Evolutionary conservation across 2,113 vertebrate genomes (phyloP).

Genomic region (Phasianus colchicus): DNA sequence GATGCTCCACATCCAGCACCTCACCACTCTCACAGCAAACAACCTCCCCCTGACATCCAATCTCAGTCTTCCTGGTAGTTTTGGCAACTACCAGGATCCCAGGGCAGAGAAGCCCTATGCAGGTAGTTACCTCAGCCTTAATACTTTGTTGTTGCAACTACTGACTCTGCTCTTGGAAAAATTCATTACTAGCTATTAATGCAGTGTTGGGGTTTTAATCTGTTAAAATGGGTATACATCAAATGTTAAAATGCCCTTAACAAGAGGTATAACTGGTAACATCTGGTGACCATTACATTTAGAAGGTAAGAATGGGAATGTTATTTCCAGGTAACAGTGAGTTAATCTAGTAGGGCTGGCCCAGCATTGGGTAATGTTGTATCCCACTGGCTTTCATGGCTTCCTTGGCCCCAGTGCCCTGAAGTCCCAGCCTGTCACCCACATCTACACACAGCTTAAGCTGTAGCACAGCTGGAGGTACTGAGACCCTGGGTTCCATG

Average conservation of each 20-base stretch:
- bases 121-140: neutral
- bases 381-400: neutral
- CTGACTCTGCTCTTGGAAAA: neutral
- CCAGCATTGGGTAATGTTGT: neutral
- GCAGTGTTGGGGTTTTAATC: neutral
- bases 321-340: neutral
- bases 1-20: too few relatives aligned
- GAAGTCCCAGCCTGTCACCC: neutral
- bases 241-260: neutral
- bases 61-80: neutral
- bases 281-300: too few relatives aligned
- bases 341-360: neutral
- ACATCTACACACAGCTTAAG: fast-evolving
- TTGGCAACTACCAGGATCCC: neutral
- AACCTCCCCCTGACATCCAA: too few relatives aligned
- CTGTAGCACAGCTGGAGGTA: fast-evolving
- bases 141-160: neutral
- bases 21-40: too few relatives aligned
- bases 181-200: neutral
- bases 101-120: neutral
- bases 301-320: neutral
- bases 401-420: neutral
- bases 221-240: neutral
- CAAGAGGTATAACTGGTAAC: too few relatives aligned
- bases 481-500: neutral